Conservation (phyloP, 1,140 invertebrate species). For the Brachionus calyciflorus region DNA sequence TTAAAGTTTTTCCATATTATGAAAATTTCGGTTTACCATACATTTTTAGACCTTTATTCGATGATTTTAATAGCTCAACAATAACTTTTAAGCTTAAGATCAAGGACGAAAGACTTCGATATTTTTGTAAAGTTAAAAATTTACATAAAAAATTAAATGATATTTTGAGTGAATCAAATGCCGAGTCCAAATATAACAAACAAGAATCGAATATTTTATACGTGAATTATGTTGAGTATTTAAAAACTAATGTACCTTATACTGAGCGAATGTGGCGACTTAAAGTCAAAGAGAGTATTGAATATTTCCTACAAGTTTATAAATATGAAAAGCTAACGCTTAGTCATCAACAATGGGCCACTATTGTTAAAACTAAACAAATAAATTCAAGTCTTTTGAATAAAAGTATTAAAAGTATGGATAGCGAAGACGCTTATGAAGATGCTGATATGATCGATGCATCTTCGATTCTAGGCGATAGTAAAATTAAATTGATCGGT, state of each 20-base stretch:
- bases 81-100: constrained; percentile 11
- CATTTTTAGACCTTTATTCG: constrained; percentile 28
- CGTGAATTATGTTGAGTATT: not conserved
- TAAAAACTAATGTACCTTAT: constrained; percentile 37
- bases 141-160: constrained; percentile 43
- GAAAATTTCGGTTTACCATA: constrained; percentile 45
- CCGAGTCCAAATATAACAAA: constrained; percentile 42
- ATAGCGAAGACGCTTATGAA: not conserved
- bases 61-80: not conserved
- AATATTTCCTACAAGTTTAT: constrained; percentile 37
- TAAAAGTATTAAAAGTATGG: not conserved
- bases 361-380: constrained; percentile 38
- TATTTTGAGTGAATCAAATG: constrained; percentile 24
- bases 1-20: constrained; percentile 43
- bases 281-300: constrained; percentile 41
- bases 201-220: constrained; percentile 47
- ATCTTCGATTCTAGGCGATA: not conserved
- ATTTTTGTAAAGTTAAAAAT: constrained; percentile 46
- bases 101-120: constrained; percentile 37
- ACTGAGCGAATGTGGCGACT: constrained; percentile 40
- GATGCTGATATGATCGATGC: constrained; percentile 4
- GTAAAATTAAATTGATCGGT: constrained; percentile 29
- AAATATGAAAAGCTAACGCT: constrained; percentile 45
- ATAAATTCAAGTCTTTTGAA: not conserved
- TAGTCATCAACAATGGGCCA: constrained; percentile 33